phyloP scores from a whole-genome alignment of 2,113 vertebrate species.

The Pterocles burchelli region DNA sequence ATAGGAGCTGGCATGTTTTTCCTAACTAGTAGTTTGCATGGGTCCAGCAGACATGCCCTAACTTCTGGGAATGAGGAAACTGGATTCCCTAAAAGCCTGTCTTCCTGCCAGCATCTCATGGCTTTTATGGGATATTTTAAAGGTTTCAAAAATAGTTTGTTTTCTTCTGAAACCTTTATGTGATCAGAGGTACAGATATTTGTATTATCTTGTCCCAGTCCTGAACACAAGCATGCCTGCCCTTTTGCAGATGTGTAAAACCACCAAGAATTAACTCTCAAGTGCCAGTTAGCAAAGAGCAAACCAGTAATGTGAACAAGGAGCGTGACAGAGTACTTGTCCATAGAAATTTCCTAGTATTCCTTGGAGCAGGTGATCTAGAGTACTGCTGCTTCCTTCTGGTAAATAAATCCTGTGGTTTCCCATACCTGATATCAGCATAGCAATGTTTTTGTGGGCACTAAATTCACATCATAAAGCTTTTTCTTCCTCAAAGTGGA shows the following conservation, averaged over 20 bases:
- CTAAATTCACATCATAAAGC: neutral
- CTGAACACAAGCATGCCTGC: neutral
- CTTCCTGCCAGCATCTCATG: neutral
- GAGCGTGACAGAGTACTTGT: neutral
- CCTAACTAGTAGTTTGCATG: neutral
- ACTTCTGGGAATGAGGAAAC: neutral
- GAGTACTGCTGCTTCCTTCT: neutral
- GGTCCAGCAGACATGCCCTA: neutral
- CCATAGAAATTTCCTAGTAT: neutral
- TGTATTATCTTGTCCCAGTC: neutral
- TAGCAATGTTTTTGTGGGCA: neutral
- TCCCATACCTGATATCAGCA: neutral
- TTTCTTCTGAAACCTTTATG: neutral
- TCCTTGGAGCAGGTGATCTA: neutral
- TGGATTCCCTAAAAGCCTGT: neutral
- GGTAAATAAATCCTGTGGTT: neutral
- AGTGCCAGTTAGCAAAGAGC: neutral
- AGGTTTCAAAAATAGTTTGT: neutral
- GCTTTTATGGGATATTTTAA: neutral
- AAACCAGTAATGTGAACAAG: neutral
- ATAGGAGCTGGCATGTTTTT: neutral
- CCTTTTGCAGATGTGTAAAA: neutral
- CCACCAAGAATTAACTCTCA: neutral
- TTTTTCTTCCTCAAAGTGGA: neutral
- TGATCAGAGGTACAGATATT: neutral